Base-by-base conservation (phyloP, 1,140 invertebrate genomes). In the Zophobas morio region DNA sequence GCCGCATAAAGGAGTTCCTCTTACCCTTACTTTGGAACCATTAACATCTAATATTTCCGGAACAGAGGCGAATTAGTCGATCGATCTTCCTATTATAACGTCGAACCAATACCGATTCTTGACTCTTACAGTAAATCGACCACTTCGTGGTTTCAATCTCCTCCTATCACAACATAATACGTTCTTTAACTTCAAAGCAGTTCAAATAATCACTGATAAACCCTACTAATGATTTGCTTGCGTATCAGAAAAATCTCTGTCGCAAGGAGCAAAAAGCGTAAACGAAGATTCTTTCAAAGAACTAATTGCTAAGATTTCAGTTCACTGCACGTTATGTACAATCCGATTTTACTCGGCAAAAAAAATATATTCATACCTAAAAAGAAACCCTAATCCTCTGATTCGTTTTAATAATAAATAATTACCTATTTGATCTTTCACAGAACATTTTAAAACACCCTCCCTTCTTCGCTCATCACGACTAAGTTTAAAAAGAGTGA, bases 251-350 rank as follows among this genome's bases (percentile, higher is more conserved):
- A 83, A 83, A 82, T 80, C 79, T 80, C 47, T 70, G 39, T 79
- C 63, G 70, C 78, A 51, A 81, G 60, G 75, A 74, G 77, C 49
- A 81, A 80, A 82, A 82, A 80, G 73, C 79, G 78, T 77, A 76
- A 81, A 81, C 78, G 77, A 74, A 81, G 77, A 79, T 78, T 81
- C 80, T 80, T 83, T 83, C 78, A 84, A 82, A 81, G 83, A 84
- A 83, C 82, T 84, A 84, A 84, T 84, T 84, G 83, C 83, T 81
- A 82, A 84, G 83, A 83, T 82, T 84, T 82, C 82, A 84, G 82
- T 84, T 84, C 83, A 83, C 60, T 83, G 83, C 82, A 81, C 79
- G 75, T 82, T 81, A 82, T 82, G 76, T 77, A 80, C 77, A 84
- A 84, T 84, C 83, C 81, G 83, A 82, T 84, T 84, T 84, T 47